Percentiles rank a stretch among this genome's conserved stretches.
Conservation (phyloP, 1,140 invertebrate genomes). For the Carposina sasakii region DNA sequence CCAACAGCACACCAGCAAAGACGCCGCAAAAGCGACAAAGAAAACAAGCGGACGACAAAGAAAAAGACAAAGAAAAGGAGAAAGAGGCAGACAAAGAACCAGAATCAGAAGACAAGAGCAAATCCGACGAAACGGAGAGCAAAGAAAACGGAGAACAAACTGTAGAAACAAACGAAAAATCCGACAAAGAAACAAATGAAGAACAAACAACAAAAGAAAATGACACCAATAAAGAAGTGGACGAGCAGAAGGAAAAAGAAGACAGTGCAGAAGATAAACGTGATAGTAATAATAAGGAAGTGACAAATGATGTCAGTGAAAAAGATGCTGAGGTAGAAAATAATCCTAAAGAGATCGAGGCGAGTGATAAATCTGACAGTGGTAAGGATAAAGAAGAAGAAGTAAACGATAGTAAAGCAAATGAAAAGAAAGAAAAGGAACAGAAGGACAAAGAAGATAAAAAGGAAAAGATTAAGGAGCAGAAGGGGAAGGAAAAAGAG, state of each 20-base stretch:
- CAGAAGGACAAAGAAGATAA: constrained; percentile 14
- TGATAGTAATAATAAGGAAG: background rate
- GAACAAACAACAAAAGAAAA: background rate
- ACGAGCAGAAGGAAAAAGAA: background rate
- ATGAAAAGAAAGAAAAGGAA: constrained; percentile 15
- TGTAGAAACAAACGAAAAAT: constrained; percentile 13
- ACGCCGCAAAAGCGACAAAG: constrained; percentile 41
- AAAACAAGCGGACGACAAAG: constrained; percentile 34
- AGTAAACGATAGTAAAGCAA: constrained; percentile 12
- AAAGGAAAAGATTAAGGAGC: constrained; percentile 18
- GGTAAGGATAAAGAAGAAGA: constrained; percentile 10
- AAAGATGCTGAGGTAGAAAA: background rate
- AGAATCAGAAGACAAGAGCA: constrained; percentile 17
- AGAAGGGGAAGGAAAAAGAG: constrained; percentile 24
- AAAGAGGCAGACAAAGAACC: constrained; percentile 18
- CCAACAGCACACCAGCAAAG: constrained; percentile 41
- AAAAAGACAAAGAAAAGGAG: constrained; percentile 31
- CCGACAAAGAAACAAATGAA: constrained; percentile 11
- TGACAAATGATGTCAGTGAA: background rate
- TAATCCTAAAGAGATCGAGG: constrained; percentile 2
- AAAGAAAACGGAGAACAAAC: constrained; percentile 4
- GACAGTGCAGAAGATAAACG: background rate
- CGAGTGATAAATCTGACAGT: constrained; percentile 6
- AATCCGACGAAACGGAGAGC: constrained; percentile 5
- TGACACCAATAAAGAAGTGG: background rate